These are phyloP conservation scores for Petrolisthes cinctipes DNA, from an alignment of 2,888 invertebrate species.

Conservation along the genomic window DNA sequence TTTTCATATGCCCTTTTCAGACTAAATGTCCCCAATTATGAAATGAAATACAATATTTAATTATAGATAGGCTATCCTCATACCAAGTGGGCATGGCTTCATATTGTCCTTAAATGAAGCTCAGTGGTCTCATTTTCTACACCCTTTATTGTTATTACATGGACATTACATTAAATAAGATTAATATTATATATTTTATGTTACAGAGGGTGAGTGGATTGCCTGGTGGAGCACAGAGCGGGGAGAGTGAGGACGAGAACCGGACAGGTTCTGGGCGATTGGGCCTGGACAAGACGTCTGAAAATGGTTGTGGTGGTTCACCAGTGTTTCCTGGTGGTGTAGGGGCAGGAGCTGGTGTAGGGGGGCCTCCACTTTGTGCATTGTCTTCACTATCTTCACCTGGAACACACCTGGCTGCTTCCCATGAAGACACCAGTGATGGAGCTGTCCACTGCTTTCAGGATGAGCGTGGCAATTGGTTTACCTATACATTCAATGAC, in stretches of 20 bases:
- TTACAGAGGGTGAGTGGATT: background rate
- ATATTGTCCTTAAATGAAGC: too few species aligned
- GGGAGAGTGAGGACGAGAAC: constrained; percentile 35
- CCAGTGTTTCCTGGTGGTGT: constrained; percentile 15
- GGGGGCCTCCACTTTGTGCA: constrained; percentile 67
- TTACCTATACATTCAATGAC: constrained; percentile 88
- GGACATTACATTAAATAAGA: background rate
- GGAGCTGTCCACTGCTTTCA: constrained; percentile 88
- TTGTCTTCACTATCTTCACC: constrained; percentile 67
- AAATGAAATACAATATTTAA: too few species aligned
- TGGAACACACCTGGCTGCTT: constrained; percentile 80
- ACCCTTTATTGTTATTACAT: background rate
- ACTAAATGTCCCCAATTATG: too few species aligned
- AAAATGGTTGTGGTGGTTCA: background rate
- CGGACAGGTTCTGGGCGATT: background rate
- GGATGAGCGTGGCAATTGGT: constrained; percentile 88
- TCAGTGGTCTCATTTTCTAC: too few species aligned
- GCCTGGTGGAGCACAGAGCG: background rate
- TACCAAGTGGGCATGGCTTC: too few species aligned
- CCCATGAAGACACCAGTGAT: constrained; percentile 84
- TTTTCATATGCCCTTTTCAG: too few species aligned
- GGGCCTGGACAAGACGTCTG: background rate
- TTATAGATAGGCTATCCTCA: too few species aligned
- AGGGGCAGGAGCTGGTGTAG: constrained; percentile 24
- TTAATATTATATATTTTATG: background rate